These are phyloP conservation scores for Rhorus exstirpatorius DNA, from an alignment of 2,888 invertebrate genomes.

Conservation along the genomic window DNA sequence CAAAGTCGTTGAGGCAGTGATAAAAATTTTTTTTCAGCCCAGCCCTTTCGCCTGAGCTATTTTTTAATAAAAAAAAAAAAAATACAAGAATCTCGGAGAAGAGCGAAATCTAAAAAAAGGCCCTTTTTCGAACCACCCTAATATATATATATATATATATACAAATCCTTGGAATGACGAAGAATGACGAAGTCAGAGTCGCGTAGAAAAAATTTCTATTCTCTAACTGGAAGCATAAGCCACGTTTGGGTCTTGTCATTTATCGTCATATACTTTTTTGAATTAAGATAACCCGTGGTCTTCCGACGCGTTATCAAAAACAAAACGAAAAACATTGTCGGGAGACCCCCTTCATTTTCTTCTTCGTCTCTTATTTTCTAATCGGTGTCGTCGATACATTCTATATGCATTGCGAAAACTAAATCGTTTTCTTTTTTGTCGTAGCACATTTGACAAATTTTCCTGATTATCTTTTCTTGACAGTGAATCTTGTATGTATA, in stretches of 20 bases:
- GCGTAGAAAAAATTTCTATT: conserved; percentile 59
- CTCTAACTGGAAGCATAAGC: conserved; percentile 68
- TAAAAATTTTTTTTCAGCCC: too few species aligned
- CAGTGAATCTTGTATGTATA: conserved; percentile 54
- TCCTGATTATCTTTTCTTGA: conserved; percentile 66
- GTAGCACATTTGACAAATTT: conserved; percentile 42
- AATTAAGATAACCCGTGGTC: background rate
- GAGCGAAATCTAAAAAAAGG: too few species aligned
- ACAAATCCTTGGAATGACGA: conserved; percentile 4
- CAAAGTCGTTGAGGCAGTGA: too few species aligned
- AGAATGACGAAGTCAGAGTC: conserved; percentile 41
- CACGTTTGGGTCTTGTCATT: conserved; percentile 58
- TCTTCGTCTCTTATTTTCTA: conserved; percentile 2
- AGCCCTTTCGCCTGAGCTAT: too few species aligned
- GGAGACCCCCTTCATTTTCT: conserved; percentile 16
- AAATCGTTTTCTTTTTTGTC: conserved; percentile 40
- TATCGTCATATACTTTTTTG: conserved; percentile 4
- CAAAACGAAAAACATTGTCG: background rate
- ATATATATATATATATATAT: too few species aligned
- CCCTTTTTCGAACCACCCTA: too few species aligned
- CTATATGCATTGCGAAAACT: conserved; percentile 45
- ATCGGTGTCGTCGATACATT: conserved; percentile 26
- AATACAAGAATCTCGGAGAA: too few species aligned
- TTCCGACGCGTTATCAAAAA: background rate
- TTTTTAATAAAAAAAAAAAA: too few species aligned